Base-by-base conservation (phyloP, 1,140 invertebrate genomes). In the Tetramorium alpestre region DNA sequence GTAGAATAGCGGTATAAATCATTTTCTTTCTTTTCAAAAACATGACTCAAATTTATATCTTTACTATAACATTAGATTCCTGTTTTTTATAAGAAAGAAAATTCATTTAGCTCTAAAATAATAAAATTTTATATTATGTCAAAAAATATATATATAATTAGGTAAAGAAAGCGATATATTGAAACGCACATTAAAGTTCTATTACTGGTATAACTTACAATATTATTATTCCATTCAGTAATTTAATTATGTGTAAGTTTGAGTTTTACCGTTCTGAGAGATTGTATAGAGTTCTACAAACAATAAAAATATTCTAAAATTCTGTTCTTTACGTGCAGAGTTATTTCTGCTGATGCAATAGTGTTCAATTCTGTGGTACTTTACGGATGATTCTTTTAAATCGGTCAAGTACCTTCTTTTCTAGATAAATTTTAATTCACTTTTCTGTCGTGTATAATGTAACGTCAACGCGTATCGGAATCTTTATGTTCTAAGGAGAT, bases 61-160 rank as follows among this genome's bases (percentile, higher is more conserved):
- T 47, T 47, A 49, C 6, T 49, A 6, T 69, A 41, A 41, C 33
- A 54, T 25, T 41, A 38, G 22, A 76, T 25, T 44, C 4, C 58
- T 16, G 1, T 38, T 56, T 56, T 76, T 58, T 76, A 22, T 18
- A 44, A 33, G 33, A 4, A 25, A 2, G 16, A 44, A 60, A 44
- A 28, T 28, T 44, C 2, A 60, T 60, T 76, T 38, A 58, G 13
- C 62, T 64, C 6, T 38, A 41, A 38, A 56, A 13, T 11, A 54
- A 54, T 73, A 22, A 38, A 73, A 72, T 72, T 72, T 33, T 54
- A 51, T 73, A 2, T 75, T 75, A 58, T 58, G 5, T 41, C 8
- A 41, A 58, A 75, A 56, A 41, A 41, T 33, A 33, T 33, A 33
- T 73, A 56, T 73, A 56, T 56, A 73, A 73, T 56, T 76, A 58